A percentile compares a stretch with the other conserved stretches of the same genome.
Evolutionary conservation across 2,888 invertebrate species (phyloP).

Genomic region (Pandemis corylana): DNA sequence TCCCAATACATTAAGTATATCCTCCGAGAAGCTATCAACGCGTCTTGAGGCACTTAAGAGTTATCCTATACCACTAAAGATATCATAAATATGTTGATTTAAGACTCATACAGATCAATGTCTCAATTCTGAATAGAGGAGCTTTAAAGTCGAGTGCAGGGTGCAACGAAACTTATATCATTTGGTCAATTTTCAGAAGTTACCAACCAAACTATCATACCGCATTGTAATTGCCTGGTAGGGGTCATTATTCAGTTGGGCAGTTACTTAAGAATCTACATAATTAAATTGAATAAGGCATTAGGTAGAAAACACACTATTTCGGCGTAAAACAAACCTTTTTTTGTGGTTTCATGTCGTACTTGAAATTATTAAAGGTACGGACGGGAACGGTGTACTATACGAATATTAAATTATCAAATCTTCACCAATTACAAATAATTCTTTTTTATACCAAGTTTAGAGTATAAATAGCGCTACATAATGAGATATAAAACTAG

Average conservation of each 20-base stretch:
- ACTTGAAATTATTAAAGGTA: too few species aligned
- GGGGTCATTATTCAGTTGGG: too few species aligned
- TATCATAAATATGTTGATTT: background rate
- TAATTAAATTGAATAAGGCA: background rate
- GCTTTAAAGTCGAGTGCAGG: background rate
- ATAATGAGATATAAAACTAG: too few species aligned
- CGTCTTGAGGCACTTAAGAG: background rate
- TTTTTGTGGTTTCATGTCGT: too few species aligned
- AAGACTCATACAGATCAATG: background rate
- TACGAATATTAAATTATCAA: too few species aligned
- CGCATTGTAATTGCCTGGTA: background rate
- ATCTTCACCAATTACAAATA: too few species aligned
- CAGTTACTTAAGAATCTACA: too few species aligned
- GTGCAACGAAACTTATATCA: background rate
- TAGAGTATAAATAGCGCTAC: too few species aligned
- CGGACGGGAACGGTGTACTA: too few species aligned
- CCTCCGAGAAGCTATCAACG: constrained; percentile 1
- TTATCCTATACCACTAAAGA: background rate
- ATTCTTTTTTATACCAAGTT: too few species aligned
- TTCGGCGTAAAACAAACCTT: too few species aligned
- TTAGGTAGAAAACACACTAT: background rate
- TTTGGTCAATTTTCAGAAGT: background rate
- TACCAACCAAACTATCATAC: background rate
- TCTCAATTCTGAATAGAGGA: background rate
- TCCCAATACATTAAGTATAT: background rate